A percentile compares a stretch with the other conserved stretches of the same genome.
Evolutionary conservation across 1,140 invertebrate genomes (phyloP).

Genomic region (Trypoxylus dichotomus): DNA sequence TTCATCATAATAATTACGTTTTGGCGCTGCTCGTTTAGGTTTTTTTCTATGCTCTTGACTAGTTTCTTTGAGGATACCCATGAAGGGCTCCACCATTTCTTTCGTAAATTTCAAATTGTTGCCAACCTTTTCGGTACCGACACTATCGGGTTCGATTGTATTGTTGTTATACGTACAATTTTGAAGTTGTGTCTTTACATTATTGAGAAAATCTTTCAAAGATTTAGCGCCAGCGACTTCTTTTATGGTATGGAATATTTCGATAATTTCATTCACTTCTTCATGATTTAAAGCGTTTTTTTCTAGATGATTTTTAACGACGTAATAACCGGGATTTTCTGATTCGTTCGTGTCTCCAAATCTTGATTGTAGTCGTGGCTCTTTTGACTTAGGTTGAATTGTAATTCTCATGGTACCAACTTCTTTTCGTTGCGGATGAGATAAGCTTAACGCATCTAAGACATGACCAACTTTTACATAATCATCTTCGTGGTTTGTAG

Average conservation of each 20-base stretch:
- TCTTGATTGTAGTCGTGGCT: slow-evolving; percentile 11
- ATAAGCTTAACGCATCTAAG: slow-evolving; percentile 39
- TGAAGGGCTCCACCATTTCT: neutral
- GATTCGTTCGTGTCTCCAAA: neutral
- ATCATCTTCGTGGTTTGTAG: neutral
- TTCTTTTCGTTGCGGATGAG: slow-evolving; percentile 34
- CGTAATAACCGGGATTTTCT: neutral
- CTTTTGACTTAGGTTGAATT: slow-evolving; percentile 26
- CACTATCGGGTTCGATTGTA: neutral
- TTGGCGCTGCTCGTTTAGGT: neutral
- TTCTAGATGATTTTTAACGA: neutral
- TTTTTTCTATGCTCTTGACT: neutral
- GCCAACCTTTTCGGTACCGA: neutral
- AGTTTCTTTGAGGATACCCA: neutral
- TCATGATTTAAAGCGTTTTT: neutral
- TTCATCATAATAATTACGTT: neutral
- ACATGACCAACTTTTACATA: slow-evolving; percentile 37
- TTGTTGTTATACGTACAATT: neutral
- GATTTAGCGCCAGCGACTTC: neutral
- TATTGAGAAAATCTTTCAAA: slow-evolving; percentile 2
- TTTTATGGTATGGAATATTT: slow-evolving; percentile 7
- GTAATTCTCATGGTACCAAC: slow-evolving; percentile 35
- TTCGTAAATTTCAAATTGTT: neutral
- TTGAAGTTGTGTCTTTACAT: neutral
- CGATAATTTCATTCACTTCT: neutral